Conservation (phyloP, 2,113 vertebrate genomes). For the Pleuronectes platessa region DNA sequence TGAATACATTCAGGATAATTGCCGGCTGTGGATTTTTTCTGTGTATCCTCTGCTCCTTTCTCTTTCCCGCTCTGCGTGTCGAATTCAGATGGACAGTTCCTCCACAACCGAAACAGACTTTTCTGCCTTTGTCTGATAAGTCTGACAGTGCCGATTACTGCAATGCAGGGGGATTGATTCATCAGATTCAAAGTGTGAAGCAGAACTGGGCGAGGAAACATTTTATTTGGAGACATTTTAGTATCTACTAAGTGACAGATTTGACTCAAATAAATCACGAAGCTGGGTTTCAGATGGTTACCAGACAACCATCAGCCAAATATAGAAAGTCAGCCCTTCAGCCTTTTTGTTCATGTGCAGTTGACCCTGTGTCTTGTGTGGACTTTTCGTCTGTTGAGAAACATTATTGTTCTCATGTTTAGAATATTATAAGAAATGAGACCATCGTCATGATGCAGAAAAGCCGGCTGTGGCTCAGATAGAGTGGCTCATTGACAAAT, state of each 20-base stretch:
- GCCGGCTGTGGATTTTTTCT: slow-evolving; percentile 25
- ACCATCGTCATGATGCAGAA: too few relatives aligned
- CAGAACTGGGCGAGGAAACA: not conserved
- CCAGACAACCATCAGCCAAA: not conserved
- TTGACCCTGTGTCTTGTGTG: not conserved
- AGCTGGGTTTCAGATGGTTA: slow-evolving; percentile 3
- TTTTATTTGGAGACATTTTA: slow-evolving; percentile 1
- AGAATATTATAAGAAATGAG: not conserved
- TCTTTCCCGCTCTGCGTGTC: not conserved
- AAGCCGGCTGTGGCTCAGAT: too few relatives aligned
- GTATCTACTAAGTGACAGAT: slow-evolving; percentile 28
- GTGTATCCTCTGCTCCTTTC: slow-evolving; percentile 19
- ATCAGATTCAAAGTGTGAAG: slow-evolving; percentile 8
- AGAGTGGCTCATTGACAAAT: too few relatives aligned
- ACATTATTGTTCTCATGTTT: not conserved
- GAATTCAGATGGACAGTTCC: slow-evolving; percentile 23
- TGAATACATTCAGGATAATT: slow-evolving; percentile 58
- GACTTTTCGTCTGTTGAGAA: not conserved
- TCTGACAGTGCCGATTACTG: slow-evolving; percentile 23
- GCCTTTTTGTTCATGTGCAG: not conserved
- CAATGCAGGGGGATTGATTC: slow-evolving; percentile 29
- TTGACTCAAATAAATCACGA: slow-evolving; percentile 24
- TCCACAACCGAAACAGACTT: not conserved
- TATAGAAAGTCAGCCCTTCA: not conserved
- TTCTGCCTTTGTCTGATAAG: slow-evolving; percentile 39